Conservation (phyloP, 2,113 vertebrate species). For the Rousettus leschenaultii region DNA sequence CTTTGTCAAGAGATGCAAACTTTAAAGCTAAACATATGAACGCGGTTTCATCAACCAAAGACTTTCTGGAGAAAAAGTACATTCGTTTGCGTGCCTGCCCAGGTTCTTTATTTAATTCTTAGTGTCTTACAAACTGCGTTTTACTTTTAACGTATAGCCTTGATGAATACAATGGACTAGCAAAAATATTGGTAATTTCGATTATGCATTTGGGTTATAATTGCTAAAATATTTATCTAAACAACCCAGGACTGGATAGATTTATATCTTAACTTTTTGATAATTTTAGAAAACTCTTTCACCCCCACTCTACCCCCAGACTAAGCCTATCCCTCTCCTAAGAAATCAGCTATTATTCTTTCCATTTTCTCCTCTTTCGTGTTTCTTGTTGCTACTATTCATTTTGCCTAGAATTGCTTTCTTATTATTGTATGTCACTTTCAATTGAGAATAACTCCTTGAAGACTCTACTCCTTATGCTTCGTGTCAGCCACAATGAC, state of each 20-base stretch:
- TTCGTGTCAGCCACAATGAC: not conserved
- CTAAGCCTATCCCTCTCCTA: not conserved
- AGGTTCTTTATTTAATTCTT: not conserved
- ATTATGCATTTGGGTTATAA: not conserved
- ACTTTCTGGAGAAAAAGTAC: not conserved
- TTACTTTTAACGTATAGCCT: not conserved
- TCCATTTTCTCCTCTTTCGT: not conserved
- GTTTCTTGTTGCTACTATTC: conserved; percentile 3
- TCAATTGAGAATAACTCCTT: conserved; percentile 38
- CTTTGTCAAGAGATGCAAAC: not conserved
- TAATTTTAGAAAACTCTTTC: not conserved
- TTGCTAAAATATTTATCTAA: not conserved
- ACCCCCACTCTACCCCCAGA: not conserved
- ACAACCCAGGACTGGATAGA: not conserved
- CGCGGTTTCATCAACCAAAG: not conserved
- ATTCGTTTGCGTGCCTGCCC: not conserved
- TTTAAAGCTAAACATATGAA: not conserved
- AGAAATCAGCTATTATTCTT: not conserved
- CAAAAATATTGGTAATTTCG: not conserved
- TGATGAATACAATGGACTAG: not conserved
- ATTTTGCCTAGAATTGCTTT: conserved; percentile 49
- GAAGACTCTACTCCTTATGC: conserved; percentile 23
- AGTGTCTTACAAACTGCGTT: not conserved
- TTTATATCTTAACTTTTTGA: not conserved
- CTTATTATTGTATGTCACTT: conserved; percentile 28